Evolutionary conservation across 2,797 vertebrate species (phyloP), one percentile per base, ranked within the genome.

Genomic region (Limosa lapponica): DNA sequence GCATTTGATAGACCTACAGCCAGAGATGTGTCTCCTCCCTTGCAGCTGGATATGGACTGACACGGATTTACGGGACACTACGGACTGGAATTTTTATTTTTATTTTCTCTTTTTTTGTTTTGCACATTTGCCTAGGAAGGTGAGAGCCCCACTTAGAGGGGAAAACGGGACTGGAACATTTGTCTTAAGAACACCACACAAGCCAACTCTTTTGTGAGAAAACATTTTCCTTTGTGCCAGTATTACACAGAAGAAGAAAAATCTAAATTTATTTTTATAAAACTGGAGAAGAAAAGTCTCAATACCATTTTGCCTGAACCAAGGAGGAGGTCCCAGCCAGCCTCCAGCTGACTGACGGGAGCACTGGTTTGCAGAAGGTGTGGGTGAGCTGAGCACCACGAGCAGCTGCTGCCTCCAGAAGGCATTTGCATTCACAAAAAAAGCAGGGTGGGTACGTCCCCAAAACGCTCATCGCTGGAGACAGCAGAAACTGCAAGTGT

Each of bases 81-180:
- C 13, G 20, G 92, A 94, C 88, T 82, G 48, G 87, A 90, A 58
- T 77, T 88, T n/a, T 20, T 27, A 4, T 16, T 16, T 6, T 32
- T 51, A 22, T 57, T 70, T 89, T 22, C 5, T 23, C 27, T 55
- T 11, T 11, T 30, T 16, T 58, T 61, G 87, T 97, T 95, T 98
- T 98, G 97, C 97, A 98, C 97, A 97, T 95, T 52, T 89, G 85
- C 88, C 89, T 83, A 79, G 82, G 87, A 96, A 73, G 75, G 30
- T 34, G 61, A 94, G 78, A 88, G 8, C 94, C 96, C 91, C 82
- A 48, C 58, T 62, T 51, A 92, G 80, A 95, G 97, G 91, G 96
- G 93, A 78, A 52, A 74, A 65, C 39, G 32, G 80, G 94, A 94
- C 87, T 62, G 65, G 77, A 61, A 28, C 48, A 3, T 69, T 87